These are phyloP conservation scores for Embiotoca jacksoni DNA, from an alignment of 2,113 vertebrate species.

Conservation along the genomic window DNA sequence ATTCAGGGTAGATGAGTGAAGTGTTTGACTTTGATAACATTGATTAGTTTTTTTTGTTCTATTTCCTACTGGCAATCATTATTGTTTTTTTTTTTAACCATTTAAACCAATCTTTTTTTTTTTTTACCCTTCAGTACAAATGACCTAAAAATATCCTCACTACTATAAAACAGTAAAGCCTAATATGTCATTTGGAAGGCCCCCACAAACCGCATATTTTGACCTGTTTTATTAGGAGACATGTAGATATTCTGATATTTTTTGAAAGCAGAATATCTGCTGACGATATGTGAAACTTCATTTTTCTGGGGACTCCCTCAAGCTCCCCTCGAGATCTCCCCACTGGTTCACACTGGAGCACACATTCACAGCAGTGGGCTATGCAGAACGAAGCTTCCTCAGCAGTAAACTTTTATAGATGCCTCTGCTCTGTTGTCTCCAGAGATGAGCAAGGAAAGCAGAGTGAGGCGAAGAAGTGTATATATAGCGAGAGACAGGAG, in stretches of 20 bases:
- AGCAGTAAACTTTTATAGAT: slow-evolving; percentile 70
- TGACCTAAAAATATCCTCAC: not conserved
- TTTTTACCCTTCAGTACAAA: not conserved
- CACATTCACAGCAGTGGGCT: slow-evolving; percentile 46
- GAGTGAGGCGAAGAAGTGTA: slow-evolving; percentile 34
- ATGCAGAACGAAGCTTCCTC: slow-evolving; percentile 52
- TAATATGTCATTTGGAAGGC: not conserved
- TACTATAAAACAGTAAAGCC: not conserved
- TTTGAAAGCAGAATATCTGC: not conserved
- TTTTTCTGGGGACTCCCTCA: slow-evolving; percentile 14
- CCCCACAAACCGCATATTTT: not conserved
- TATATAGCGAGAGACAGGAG: slow-evolving; percentile 32
- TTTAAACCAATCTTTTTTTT: not conserved
- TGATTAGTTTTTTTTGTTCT: not conserved
- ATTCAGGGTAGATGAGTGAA: not conserved
- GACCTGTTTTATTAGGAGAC: not conserved
- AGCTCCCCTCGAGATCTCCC: slow-evolving; percentile 13
- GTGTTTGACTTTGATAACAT: not conserved
- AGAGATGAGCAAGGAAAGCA: slow-evolving; percentile 54
- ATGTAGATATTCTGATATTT: slow-evolving; percentile 8
- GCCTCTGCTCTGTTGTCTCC: slow-evolving; percentile 49
- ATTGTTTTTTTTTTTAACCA: not conserved
- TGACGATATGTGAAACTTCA: not conserved
- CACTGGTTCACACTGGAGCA: not conserved
- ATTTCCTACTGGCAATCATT: not conserved